A percentile compares a stretch with the other conserved stretches of the same genome.
These are phyloP conservation scores for Apodemus sylvaticus DNA, from an alignment of 2,113 vertebrate species.

Conservation along the genomic window DNA sequence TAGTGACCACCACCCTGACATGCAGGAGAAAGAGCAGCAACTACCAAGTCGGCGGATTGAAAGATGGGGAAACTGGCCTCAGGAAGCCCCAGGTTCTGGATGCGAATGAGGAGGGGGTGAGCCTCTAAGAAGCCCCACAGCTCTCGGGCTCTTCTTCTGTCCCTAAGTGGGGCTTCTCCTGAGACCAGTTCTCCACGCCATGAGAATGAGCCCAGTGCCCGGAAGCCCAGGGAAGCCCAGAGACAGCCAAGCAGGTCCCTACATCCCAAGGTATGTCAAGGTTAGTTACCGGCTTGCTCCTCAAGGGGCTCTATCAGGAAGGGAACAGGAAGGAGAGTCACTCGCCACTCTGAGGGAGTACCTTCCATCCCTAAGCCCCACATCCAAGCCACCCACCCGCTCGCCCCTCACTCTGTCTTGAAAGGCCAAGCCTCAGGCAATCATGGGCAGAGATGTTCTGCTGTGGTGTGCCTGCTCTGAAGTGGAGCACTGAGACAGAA, in stretches of 20 bases:
- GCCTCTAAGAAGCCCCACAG: not conserved
- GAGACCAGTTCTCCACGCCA: constrained; percentile 60
- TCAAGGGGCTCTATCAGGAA: constrained; percentile 79
- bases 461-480: not conserved
- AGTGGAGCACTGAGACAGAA: not conserved
- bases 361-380: not conserved
- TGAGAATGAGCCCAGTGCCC: constrained; percentile 83
- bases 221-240: constrained; percentile 61
- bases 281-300: constrained; percentile 80
- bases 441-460: not conserved
- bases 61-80: constrained; percentile 56
- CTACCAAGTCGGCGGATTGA: constrained; percentile 22
- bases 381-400: not conserved
- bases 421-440: constrained; percentile 1
- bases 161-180: constrained; percentile 60
- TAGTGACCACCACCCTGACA: constrained; percentile 57
- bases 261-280: constrained; percentile 30
- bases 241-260: constrained; percentile 37
- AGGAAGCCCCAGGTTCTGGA: not conserved
- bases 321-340: constrained; percentile 73
- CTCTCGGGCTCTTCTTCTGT: not conserved
- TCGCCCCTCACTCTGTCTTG: not conserved
- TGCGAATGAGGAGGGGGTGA: not conserved
- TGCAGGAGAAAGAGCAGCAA: constrained; percentile 54
- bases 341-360: not conserved